Percentiles rank a stretch among this genome's conserved stretches.
These are phyloP conservation scores for Megalopta genalis DNA, from an alignment of 1,140 invertebrate species.

Conservation along the genomic window DNA sequence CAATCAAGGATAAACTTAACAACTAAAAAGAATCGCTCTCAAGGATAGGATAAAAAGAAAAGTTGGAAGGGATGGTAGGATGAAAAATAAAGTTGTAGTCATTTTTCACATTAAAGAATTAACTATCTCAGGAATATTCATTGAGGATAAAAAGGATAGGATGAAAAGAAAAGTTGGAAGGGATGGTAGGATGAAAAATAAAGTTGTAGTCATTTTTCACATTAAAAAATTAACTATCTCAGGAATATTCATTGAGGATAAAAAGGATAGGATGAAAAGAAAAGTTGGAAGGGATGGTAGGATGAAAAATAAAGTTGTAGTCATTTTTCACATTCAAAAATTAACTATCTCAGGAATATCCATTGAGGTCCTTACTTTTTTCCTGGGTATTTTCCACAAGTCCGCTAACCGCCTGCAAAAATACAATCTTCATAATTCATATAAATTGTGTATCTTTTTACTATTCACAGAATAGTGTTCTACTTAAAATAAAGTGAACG, in stretches of 20 bases:
- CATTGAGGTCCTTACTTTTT: conserved; percentile 83
- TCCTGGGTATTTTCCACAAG: conserved; percentile 85
- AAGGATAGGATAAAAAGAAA: conserved; percentile 26
- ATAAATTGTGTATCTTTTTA: not conserved
- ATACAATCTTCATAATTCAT: conserved; percentile 35
- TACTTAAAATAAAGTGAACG: not conserved
- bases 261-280: conserved; percentile 25
- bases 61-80: conserved; percentile 14
- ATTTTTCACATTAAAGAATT: too few relatives aligned
- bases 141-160: too few relatives aligned
- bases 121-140: too few relatives aligned
- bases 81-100: conserved; percentile 41
- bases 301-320: conserved; percentile 42
- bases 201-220: conserved; percentile 35
- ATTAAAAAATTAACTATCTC: too few relatives aligned
- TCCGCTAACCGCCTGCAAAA: conserved; percentile 89
- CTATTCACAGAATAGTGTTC: not conserved
- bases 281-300: conserved; percentile 15
- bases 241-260: too few relatives aligned
- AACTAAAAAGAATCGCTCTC: conserved; percentile 28
- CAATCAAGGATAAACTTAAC: conserved; percentile 26
- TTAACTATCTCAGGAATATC: conserved; percentile 74
- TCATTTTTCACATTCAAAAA: conserved; percentile 41
- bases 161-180: conserved; percentile 27
- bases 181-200: conserved; percentile 31